phyloP scores from a whole-genome alignment of 2,113 vertebrate genomes.

The Nesoenas mayeri region DNA sequence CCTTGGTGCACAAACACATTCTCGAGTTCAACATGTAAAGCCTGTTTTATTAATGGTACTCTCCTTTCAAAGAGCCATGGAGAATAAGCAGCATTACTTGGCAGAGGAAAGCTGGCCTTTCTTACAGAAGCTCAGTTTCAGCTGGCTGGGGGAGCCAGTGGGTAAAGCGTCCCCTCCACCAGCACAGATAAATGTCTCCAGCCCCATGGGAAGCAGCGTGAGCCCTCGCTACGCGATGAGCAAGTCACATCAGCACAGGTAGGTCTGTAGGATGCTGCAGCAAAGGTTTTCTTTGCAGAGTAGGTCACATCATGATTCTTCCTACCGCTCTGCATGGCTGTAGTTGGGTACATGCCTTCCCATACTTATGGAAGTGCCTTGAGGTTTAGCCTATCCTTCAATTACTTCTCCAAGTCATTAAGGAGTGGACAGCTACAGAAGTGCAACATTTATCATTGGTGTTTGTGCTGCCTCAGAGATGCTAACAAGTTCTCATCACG shows the following conservation, averaged over 20 bases:
- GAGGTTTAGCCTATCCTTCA: background rate
- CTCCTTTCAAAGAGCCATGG: background rate
- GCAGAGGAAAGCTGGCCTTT: background rate
- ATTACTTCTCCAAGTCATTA: background rate
- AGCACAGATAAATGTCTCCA: background rate
- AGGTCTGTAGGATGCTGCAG: background rate
- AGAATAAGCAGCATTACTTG: background rate
- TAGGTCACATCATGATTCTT: background rate
- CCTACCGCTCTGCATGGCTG: background rate
- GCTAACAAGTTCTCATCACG: background rate
- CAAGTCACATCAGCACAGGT: background rate
- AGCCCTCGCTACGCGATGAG: rapidly evolving
- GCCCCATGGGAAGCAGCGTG: background rate
- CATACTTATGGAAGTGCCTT: background rate
- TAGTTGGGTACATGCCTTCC: background rate
- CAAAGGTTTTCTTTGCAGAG: background rate
- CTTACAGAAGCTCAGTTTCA: background rate
- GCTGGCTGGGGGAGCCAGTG: background rate
- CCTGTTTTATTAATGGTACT: background rate
- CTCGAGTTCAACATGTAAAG: background rate
- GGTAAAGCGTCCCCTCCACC: background rate
- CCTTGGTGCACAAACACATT: background rate
- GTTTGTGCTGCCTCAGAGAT: background rate
- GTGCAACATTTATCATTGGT: background rate
- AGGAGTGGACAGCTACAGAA: background rate